Conservation (phyloP, 2,113 vertebrate species). For the Pipra filicauda region DNA sequence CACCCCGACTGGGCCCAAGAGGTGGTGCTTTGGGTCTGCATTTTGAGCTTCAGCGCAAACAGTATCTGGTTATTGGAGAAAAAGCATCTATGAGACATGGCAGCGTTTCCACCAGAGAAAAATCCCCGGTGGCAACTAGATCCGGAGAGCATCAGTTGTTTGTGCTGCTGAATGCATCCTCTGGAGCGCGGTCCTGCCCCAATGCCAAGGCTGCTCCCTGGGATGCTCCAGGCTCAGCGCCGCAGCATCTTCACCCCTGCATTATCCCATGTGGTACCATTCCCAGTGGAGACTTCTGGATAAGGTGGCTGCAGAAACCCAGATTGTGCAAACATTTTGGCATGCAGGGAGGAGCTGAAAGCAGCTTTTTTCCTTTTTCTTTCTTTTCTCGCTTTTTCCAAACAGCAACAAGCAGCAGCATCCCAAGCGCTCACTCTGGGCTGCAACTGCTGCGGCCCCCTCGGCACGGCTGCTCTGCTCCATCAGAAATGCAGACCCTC, state of each 20-base stretch:
- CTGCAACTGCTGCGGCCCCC: fast-evolving
- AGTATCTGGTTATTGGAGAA: background rate
- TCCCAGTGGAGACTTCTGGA: background rate
- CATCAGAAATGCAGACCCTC: background rate
- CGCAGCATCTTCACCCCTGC: background rate
- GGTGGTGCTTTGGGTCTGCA: background rate
- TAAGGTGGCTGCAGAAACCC: background rate
- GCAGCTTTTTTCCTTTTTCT: background rate
- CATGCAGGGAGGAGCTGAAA: background rate
- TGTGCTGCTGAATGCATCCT: background rate
- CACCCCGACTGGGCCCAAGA: background rate
- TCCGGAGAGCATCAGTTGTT: fast-evolving
- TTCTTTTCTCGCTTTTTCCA: background rate
- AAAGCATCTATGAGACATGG: background rate
- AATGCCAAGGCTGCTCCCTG: fast-evolving
- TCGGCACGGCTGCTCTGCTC: background rate
- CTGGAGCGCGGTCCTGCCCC: fast-evolving
- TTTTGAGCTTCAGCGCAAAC: background rate
- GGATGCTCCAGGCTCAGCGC: background rate
- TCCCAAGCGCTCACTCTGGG: background rate
- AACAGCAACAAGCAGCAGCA: background rate
- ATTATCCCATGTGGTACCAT: background rate
- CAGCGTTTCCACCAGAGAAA: background rate
- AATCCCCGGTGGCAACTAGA: fast-evolving
- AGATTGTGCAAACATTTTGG: background rate